A percentile compares a stretch with the other conserved stretches of the same genome.
phyloP scores from a whole-genome alignment of 2,113 vertebrate genomes.

The Chloroceryle aenea region DNA sequence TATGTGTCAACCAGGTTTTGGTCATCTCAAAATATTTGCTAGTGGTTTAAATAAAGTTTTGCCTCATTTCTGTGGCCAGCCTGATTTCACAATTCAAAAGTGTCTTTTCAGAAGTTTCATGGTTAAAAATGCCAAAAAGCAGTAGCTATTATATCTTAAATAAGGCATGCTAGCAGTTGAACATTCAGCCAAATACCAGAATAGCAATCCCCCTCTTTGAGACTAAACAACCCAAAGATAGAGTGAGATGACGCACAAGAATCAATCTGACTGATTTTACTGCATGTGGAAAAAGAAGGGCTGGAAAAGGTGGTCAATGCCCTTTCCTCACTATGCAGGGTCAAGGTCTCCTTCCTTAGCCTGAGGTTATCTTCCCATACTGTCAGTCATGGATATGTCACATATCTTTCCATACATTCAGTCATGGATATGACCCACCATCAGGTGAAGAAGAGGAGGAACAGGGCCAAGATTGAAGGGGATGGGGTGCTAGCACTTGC shows the following conservation, averaged over 20 bases:
- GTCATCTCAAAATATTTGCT: not conserved
- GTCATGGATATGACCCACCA: too few species aligned
- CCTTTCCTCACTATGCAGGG: not conserved
- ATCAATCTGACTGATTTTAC: not conserved
- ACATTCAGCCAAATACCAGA: not conserved
- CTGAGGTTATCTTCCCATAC: not conserved
- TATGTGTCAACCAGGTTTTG: not conserved
- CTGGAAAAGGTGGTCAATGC: not conserved
- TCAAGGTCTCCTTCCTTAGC: not conserved
- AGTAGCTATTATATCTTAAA: not conserved
- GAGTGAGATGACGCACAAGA: not conserved
- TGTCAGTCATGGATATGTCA: too few species aligned
- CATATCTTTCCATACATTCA: too few species aligned
- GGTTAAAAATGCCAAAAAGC: not conserved
- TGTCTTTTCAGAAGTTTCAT: not conserved
- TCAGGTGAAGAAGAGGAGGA: too few species aligned
- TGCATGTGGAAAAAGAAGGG: not conserved
- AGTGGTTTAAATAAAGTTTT: not conserved
- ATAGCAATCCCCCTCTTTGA: not conserved
- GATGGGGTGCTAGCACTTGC: too few species aligned
- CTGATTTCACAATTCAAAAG: not conserved
- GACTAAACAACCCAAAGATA: not conserved
- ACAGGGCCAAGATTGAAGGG: too few species aligned
- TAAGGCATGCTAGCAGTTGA: not conserved
- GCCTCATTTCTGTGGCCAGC: fast-evolving